Evolutionary conservation across 2,113 vertebrate genomes (phyloP).

Genomic region (Eudyptes chrysolophus): DNA sequence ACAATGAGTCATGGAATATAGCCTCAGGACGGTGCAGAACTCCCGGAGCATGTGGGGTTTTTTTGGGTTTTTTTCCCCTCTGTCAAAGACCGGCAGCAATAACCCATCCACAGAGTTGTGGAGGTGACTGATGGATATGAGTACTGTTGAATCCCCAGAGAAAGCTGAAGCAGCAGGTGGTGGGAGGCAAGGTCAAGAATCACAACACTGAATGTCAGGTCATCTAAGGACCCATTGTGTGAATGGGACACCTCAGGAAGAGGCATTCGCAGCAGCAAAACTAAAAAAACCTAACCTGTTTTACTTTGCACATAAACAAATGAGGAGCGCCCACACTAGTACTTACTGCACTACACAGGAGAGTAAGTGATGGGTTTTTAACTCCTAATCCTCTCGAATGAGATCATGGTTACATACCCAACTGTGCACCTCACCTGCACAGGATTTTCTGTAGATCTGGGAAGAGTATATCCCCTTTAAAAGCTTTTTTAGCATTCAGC

Average conservation of each 20-base stretch:
- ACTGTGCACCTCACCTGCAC: not conserved
- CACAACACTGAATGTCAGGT: not conserved
- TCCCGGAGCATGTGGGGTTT: not conserved
- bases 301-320: not conserved
- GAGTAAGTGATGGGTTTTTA: not conserved
- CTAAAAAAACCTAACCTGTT: not conserved
- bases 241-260: not conserved
- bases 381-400: not conserved
- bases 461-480: not conserved
- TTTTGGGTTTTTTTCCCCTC: rapidly evolving
- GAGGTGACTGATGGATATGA: not conserved
- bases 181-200: not conserved
- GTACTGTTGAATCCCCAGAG: not conserved
- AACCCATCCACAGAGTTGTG: not conserved
- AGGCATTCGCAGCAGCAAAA: not conserved
- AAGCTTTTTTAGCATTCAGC: not conserved
- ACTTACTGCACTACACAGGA: not conserved
- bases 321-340: not conserved
- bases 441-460: not conserved
- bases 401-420: not conserved
- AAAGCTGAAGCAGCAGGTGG: not conserved
- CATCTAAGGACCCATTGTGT: not conserved
- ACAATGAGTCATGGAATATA: not conserved
- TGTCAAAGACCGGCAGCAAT: not conserved
- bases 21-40: not conserved